phyloP scores from a whole-genome alignment of 2,888 invertebrate species.

The Cyclophora punctaria region DNA sequence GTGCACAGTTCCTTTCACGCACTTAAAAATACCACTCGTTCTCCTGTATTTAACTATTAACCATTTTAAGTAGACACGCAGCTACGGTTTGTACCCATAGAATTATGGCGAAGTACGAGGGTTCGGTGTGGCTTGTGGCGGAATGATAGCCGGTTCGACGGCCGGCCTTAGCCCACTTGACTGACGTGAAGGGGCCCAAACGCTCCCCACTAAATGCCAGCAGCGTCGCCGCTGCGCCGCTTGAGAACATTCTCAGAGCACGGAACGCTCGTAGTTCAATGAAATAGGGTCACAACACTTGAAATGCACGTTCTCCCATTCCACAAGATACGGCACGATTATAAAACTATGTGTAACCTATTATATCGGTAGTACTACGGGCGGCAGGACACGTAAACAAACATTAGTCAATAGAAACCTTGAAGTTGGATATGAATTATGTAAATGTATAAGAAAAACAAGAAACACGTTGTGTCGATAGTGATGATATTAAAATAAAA shows the following conservation, averaged over 20 bases:
- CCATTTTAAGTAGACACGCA: constrained; percentile 30
- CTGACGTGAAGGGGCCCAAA: constrained; percentile 62
- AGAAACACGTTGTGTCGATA: too few relatives aligned
- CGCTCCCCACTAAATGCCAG: constrained; percentile 39
- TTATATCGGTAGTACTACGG: constrained; percentile 2
- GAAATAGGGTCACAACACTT: constrained; percentile 41
- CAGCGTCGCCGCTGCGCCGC: constrained; percentile 12
- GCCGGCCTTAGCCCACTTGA: constrained; percentile 71
- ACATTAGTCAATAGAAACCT: too few relatives aligned
- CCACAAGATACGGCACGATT: constrained; percentile 26
- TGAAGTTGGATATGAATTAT: too few relatives aligned
- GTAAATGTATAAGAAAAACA: too few relatives aligned
- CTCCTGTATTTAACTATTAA: constrained; percentile 15
- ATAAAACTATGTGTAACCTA: constrained; percentile 15
- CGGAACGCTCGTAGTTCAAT: constrained; percentile 34
- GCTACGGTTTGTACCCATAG: constrained; percentile 10
- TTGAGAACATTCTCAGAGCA: constrained; percentile 41
- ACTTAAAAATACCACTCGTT: constrained; percentile 35
- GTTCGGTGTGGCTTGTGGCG: constrained; percentile 34
- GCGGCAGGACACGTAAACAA: too few relatives aligned
- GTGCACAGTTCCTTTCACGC: constrained; percentile 48
- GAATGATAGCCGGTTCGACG: constrained; percentile 45
- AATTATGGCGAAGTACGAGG: constrained; percentile 23
- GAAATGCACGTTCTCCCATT: constrained; percentile 18
- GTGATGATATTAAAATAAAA: too few relatives aligned